Evolutionary conservation across 2,888 invertebrate genomes (phyloP), one percentile per base, ranked within the genome.

Genomic region (Abrostola tripartita): DNA sequence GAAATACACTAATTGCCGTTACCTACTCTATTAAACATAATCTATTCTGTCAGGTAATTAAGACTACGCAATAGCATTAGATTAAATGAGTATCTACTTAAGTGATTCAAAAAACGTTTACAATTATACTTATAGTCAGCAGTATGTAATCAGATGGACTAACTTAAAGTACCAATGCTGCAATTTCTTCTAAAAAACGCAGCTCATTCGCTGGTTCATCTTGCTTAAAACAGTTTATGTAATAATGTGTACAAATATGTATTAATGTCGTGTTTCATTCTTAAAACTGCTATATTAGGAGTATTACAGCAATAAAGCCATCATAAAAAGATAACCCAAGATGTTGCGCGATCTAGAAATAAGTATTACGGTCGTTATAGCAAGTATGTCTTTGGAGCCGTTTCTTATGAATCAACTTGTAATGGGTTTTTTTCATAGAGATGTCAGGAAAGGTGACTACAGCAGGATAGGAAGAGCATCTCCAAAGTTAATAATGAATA

Each of bases 241-340:
- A 65, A 70, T 44, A 50, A 58, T 42, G 35, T 37, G 65, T 65
- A 61, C 56, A 66, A 74, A 70, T 65, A 44, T 49, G 44, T 42
- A 65, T 65, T 47, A 55, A 37, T 40, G 55, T 44, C 55, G 8
- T 44, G n/a, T 24, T 44, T 37, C 12, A 56, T 49, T 24, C 51
- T 59, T 47, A 66, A 61, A 61, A 50, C 6, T 6, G 37, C 74
- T 54, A 50, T 60, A 54, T 64, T 61, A 60, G 59, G 53, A 57
- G 52, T 8, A 52, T 47, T 38, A 42, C 6, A 36, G 68, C n/a
- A 50, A 61, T 64, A 65, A 56, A 67, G 57, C 41, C 52, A 49
- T 51, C 49, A 52, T 62, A 51, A 65, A 67, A 56, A 52, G 10
- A 58, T 47, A 62, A 37, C 9, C 47, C 12, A 50, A 9, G n/a